Percentiles rank a stretch among this genome's conserved stretches.
Evolutionary conservation across 2,113 vertebrate species (phyloP).

Genomic region (Arizona elegans): DNA sequence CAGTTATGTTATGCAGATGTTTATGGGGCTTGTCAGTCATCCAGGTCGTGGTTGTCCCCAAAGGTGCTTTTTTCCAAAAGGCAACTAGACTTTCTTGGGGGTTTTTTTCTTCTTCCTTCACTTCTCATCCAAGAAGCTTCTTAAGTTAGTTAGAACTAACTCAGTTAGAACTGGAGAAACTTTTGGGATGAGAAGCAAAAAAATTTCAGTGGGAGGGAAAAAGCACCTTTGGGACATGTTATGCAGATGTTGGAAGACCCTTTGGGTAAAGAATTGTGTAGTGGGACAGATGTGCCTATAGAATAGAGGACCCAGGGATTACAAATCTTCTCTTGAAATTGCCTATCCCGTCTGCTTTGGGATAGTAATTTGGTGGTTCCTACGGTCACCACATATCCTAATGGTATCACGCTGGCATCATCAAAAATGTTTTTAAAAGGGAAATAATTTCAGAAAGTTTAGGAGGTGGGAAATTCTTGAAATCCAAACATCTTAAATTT

Average conservation of each 20-base stretch:
- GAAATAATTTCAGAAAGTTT: background rate
- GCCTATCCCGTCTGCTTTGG: background rate
- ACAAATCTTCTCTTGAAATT: background rate
- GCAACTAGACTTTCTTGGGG: too few species aligned
- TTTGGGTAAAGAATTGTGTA: background rate
- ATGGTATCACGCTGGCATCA: background rate
- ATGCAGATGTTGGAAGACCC: background rate
- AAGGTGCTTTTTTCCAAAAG: too few species aligned
- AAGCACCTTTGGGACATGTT: background rate
- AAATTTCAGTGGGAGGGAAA: too few species aligned
- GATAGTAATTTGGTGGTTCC: background rate
- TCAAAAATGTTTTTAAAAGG: background rate
- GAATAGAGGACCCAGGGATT: background rate
- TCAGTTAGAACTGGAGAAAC: background rate
- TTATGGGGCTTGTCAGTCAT: too few species aligned
- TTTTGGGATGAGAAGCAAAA: background rate
- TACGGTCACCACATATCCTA: background rate
- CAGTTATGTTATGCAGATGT: too few species aligned
- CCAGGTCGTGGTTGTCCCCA: too few species aligned
- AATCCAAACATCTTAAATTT: background rate
- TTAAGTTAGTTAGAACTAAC: background rate
- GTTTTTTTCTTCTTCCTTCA: too few species aligned
- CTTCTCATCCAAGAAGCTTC: background rate
- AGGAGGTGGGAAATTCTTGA: background rate
- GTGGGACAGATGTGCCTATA: background rate